Conservation (phyloP, 2,888 invertebrate species). For the Coecobrya sp. region DNA sequence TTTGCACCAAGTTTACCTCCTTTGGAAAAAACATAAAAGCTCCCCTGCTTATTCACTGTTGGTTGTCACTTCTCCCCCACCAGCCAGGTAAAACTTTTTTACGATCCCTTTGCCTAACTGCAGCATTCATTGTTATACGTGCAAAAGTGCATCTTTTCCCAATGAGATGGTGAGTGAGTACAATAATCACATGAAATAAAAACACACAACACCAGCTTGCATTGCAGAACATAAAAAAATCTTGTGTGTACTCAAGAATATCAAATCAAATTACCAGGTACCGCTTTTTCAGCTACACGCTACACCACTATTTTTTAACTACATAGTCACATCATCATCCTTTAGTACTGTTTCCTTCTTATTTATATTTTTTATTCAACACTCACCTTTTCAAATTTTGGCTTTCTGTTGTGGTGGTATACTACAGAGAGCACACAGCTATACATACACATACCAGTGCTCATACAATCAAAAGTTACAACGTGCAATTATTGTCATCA, state of each 20-base stretch:
- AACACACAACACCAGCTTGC: conserved; percentile 35
- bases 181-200: conserved; percentile 33
- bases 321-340: conserved; percentile 26
- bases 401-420: neutral
- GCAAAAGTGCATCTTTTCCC: conserved; percentile 76
- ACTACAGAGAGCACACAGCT: neutral
- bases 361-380: conserved; percentile 13
- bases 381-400: conserved; percentile 36
- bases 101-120: conserved; percentile 57
- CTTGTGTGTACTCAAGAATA: conserved; percentile 19
- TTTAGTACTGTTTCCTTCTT: conserved; percentile 26
- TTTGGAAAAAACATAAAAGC: conserved; percentile 42
- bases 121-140: conserved; percentile 54
- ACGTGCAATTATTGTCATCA: conserved; percentile 81
- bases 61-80: conserved; percentile 62
- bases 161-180: conserved; percentile 3
- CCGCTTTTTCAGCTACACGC: conserved; percentile 10
- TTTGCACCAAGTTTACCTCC: conserved; percentile 66
- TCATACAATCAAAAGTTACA: conserved; percentile 71
- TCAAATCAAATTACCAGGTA: conserved; percentile 61
- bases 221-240: conserved; percentile 22
- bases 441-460: conserved; percentile 33
- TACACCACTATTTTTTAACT: conserved; percentile 24
- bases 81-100: conserved; percentile 72
- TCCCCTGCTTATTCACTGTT: conserved; percentile 48